Conservation (phyloP, 2,797 vertebrate species). For the Rhinichthys osculus region DNA sequence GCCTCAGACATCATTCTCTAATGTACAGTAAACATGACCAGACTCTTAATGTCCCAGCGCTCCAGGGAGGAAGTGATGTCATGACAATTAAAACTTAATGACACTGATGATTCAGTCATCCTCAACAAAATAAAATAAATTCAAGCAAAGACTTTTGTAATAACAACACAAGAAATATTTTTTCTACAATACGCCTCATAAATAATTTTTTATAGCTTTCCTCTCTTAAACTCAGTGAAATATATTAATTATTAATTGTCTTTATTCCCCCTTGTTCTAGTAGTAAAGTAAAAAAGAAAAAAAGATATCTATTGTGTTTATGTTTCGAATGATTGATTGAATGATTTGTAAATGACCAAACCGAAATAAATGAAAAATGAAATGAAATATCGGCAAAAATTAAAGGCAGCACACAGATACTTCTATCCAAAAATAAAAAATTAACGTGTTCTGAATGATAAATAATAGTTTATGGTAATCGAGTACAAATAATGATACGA, state of each 20-base stretch:
- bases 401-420: neutral
- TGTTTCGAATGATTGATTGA: too few relatives aligned
- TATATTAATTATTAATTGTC: constrained; percentile 78
- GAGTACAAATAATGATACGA: too few relatives aligned
- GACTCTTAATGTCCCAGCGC: neutral
- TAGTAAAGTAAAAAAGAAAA: neutral
- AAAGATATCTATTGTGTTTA: too few relatives aligned
- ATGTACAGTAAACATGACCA: constrained; percentile 53
- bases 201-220: constrained; percentile 77
- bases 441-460: neutral
- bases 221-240: constrained; percentile 80
- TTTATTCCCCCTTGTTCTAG: constrained; percentile 47
- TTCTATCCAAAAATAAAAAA: neutral
- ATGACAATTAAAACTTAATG: constrained; percentile 72
- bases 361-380: too few relatives aligned
- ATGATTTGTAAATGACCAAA: too few relatives aligned
- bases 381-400: neutral
- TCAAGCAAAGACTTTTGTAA: constrained; percentile 59
- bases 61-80: constrained; percentile 40
- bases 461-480: neutral
- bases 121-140: constrained; percentile 68
- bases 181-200: constrained; percentile 72
- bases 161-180: constrained; percentile 80
- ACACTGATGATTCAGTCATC: constrained; percentile 66
- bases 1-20: constrained; percentile 67